Percentiles rank a stretch among this genome's conserved stretches.
phyloP scores from a whole-genome alignment of 1,140 invertebrate species.

The Zaprionus ornatus region DNA sequence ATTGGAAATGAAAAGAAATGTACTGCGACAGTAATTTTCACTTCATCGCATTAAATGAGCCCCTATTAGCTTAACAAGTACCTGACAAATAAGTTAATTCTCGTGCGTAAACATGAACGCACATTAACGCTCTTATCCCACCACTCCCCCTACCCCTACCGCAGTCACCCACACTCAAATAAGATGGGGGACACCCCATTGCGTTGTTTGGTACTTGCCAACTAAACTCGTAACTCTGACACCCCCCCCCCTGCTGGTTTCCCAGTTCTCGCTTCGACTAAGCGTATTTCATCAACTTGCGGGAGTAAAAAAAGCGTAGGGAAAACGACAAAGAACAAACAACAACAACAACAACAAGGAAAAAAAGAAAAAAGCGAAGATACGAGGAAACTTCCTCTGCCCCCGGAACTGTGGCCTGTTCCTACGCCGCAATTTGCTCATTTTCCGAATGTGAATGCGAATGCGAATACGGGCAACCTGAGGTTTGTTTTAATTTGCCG shows the following conservation, averaged over 20 bases:
- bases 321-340: neutral
- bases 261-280: neutral
- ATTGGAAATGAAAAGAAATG: constrained; percentile 38
- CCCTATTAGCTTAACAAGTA: constrained; percentile 81
- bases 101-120: constrained; percentile 73
- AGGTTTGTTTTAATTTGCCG: constrained; percentile 82
- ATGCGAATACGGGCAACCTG: constrained; percentile 76
- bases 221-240: constrained; percentile 26
- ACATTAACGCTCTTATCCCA: constrained; percentile 65
- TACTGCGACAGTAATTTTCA: constrained; percentile 65
- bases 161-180: neutral
- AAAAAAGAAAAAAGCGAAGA: neutral
- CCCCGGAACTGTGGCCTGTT: constrained; percentile 3
- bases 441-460: constrained; percentile 39
- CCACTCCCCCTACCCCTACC: neutral
- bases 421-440: constrained; percentile 62
- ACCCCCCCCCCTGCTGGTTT: neutral
- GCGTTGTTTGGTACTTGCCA: constrained; percentile 16
- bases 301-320: neutral
- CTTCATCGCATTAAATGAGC: constrained; percentile 77
- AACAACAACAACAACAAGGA: neutral
- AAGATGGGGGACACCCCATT: constrained; percentile 15
- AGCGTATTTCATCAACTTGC: constrained; percentile 44
- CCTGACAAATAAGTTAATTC: constrained; percentile 82
- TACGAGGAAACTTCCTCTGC: neutral